These are phyloP conservation scores for Brachyopa scutellaris DNA, from an alignment of 2,888 invertebrate species.

Conservation along the genomic window DNA sequence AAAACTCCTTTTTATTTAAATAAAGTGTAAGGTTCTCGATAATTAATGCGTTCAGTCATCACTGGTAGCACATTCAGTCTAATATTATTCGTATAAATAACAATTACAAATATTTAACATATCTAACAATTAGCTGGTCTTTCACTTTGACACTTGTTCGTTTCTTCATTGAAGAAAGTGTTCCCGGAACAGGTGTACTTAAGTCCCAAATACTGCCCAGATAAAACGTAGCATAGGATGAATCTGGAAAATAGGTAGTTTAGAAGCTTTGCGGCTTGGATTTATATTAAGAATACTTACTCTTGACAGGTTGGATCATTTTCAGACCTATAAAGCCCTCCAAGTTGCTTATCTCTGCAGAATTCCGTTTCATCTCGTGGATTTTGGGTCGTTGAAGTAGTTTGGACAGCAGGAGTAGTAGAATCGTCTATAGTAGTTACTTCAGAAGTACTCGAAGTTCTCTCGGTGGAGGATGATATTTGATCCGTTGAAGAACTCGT, in stretches of 20 bases:
- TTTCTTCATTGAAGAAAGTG: constrained; percentile 60
- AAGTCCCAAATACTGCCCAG: constrained; percentile 74
- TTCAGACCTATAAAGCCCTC: constrained; percentile 46
- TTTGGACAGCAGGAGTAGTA: neutral
- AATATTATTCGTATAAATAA: too few species aligned
- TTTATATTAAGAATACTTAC: constrained; percentile 65
- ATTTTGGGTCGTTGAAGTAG: constrained; percentile 5
- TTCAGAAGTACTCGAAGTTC: neutral
- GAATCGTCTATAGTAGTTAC: neutral
- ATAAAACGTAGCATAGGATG: constrained; percentile 72
- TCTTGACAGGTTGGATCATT: constrained; percentile 72
- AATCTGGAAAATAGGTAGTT: constrained; percentile 73
- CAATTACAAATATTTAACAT: too few species aligned
- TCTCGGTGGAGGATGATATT: neutral
- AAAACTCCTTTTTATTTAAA: too few species aligned
- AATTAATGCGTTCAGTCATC: too few species aligned
- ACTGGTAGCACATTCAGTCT: too few species aligned
- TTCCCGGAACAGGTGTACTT: constrained; percentile 66
- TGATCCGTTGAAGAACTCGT: neutral
- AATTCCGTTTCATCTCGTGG: constrained; percentile 54
- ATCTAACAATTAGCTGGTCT: constrained; percentile 68
- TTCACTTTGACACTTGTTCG: constrained; percentile 57
- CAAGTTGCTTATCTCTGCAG: constrained; percentile 41
- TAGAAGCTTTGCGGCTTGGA: too few species aligned
- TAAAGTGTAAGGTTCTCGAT: too few species aligned